Evolutionary conservation across 2,888 invertebrate species (phyloP), one percentile per base, ranked within the genome.

Genomic region (Caradrina kadenii): DNA sequence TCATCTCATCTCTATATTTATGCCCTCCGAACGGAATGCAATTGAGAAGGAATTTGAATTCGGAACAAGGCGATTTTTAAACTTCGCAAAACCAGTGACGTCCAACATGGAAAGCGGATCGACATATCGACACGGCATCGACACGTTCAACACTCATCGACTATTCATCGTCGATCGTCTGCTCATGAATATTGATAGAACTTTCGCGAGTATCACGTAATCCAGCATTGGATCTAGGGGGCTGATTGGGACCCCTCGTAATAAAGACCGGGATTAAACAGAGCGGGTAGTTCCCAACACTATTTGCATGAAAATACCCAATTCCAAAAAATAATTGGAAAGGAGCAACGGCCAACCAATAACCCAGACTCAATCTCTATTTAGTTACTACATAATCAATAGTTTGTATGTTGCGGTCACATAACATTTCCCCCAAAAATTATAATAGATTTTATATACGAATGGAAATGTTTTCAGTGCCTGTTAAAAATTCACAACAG

Each of bases 181-280:
- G 77, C 86, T 90, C 90, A 94, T 94, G 92, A 92, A 94, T 94
- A 94, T 94, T 93, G 89, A 94, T 92, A 83, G 72, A 84, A 90
- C 88, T 92, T 92, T 92, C 92, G 89, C 90, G 88, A 86, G 84
- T 86, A 87, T 90, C 90, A 91, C 91, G 90, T 93, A 93, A 93
- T 93, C 89, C 87, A 84, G 84, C 80, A 76, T 82, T 78, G 86
- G 85, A 87, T 87, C 88, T 86, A 83, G 79, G 78, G 79, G 85
- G 85, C 88, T 92, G 92, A 91, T 92, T 91, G 89, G 84, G 83
- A 86, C 87, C 85, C 85, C 79, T 82, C 80, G 73, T 87, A 85
- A 87, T 88, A 87, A 87, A 86, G 80, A 68, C 63, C 50, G 69
- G 79, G 77, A 81, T 86, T 82, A 82, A 79, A 71, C 67, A 75